Conservation (phyloP, 2,888 invertebrate species). For the Acronicta aceris region DNA sequence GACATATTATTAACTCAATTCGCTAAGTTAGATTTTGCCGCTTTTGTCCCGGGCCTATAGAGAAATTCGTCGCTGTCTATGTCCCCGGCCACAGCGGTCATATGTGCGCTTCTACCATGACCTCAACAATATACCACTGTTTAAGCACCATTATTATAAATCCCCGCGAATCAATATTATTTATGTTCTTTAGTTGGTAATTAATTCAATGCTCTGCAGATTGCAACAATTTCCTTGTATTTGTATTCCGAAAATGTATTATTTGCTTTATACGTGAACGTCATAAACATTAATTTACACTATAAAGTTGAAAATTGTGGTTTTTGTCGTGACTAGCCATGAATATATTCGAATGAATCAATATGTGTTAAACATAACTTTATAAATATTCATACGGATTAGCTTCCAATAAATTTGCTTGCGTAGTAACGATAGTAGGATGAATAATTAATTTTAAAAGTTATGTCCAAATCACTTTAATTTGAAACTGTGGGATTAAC, state of each 20-base stretch:
- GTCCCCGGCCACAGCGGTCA: too few relatives aligned
- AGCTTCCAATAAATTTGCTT: constrained; percentile 45
- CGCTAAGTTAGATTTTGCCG: too few relatives aligned
- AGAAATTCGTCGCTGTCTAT: too few relatives aligned
- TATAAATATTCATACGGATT: constrained; percentile 34
- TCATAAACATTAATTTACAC: constrained; percentile 11
- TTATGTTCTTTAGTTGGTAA: neutral
- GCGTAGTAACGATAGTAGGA: constrained; percentile 30
- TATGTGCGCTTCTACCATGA: too few relatives aligned
- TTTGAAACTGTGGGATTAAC: neutral
- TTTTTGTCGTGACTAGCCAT: constrained; percentile 9
- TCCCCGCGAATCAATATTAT: neutral
- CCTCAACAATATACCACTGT: too few relatives aligned
- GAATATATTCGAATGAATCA: constrained; percentile 19
- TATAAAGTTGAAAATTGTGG: constrained; percentile 29
- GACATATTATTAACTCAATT: too few relatives aligned
- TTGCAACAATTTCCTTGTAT: neutral
- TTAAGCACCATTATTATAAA: too few relatives aligned
- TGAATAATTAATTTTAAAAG: constrained; percentile 24
- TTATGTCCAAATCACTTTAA: neutral
- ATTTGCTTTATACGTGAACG: constrained; percentile 8
- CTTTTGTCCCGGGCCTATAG: too few relatives aligned
- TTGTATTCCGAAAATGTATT: constrained; percentile 10
- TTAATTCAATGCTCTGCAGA: neutral
- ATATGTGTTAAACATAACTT: constrained; percentile 16